A percentile compares a stretch with the other conserved stretches of the same genome.
Conservation (phyloP, 2,888 invertebrate species). For the Cheilosia grossa region DNA sequence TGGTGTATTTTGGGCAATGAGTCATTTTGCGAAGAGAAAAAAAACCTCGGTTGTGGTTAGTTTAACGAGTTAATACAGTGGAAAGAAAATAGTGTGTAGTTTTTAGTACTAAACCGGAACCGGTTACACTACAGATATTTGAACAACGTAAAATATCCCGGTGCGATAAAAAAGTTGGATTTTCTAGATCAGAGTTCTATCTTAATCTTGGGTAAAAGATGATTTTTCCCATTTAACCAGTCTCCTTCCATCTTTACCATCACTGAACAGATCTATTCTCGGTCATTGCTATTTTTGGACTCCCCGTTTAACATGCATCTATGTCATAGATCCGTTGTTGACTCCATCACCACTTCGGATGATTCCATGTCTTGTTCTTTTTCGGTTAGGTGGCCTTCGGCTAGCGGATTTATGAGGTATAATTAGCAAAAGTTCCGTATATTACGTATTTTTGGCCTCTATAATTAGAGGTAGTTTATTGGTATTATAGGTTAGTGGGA, state of each 20-base stretch:
- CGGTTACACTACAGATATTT: no score
- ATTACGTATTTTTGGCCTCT: neutral
- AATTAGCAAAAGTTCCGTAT: neutral
- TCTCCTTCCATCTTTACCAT: neutral
- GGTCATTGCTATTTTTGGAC: slow-evolving; percentile 31
- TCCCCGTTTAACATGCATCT: slow-evolving; percentile 13
- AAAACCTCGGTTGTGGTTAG: neutral
- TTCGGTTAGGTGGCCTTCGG: neutral
- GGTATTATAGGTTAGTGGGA: no score
- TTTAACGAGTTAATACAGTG: slow-evolving; percentile 14
- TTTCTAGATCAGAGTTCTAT: no score
- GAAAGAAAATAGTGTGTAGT: neutral
- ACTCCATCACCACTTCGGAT: neutral
- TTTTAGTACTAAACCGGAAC: no score
- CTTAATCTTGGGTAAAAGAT: no score
- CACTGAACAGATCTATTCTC: neutral
- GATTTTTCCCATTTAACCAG: neutral
- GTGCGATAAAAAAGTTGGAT: no score
- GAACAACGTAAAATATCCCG: no score
- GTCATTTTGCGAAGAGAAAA: slow-evolving; percentile 4
- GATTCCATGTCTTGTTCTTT: neutral
- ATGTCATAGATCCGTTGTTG: neutral
- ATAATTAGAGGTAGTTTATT: neutral
- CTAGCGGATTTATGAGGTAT: neutral
- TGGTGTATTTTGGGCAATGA: slow-evolving; percentile 32